Base-by-base conservation (phyloP, 2,888 invertebrate species). In the Drosophila nr. medialis region DNA sequence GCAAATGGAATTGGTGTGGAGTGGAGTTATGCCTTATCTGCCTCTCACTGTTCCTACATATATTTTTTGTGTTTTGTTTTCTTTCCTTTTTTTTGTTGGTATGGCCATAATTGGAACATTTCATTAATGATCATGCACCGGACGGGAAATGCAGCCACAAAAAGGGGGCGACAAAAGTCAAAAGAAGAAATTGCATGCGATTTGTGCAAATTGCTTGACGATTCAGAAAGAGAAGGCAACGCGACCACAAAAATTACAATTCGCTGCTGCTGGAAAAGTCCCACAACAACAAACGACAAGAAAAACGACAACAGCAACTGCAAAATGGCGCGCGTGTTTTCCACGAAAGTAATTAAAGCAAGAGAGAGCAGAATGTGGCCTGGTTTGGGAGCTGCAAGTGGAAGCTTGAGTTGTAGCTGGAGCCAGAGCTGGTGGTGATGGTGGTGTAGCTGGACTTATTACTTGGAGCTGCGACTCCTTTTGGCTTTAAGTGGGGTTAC, bases 161-260 rank as follows among this genome's bases (percentile, higher is more conserved):
- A 68, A 63, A 72, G 24, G 54, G 29, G 50, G 53, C 67, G 59
- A 53, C 54, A 62, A 62, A 72, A 72, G 62, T 62, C 63, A 62
- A 67, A 83, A 75, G 73, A 80, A 64, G 49, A 75, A 79, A 81
- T 83, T 80, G 81, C 81, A 78, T 81, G 78, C 76, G 80, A 74
- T 76, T 87, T 64, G 88, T 63, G 88, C 74, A 83, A 84, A 85
- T 83, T 71, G 74, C 75, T 78, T 82, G 77, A 89, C 83, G 77
- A 89, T 83, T 91, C 82, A 88, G 91, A 90, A 90, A 87, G 91
- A 90, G 91, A 91, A 77, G 85, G 86, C 74, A 59, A 77, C 56
- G 38, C 54, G 40, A 55, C 45, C 63, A 70, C 56, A 54, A 62
- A 70, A 64, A 75, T 61, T 69, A 76, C 69, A 67, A 82, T 76